Evolutionary conservation across 2,888 invertebrate species (phyloP), one percentile per base, ranked within the genome.

Genomic region (Thymelicus sylvestris): DNA sequence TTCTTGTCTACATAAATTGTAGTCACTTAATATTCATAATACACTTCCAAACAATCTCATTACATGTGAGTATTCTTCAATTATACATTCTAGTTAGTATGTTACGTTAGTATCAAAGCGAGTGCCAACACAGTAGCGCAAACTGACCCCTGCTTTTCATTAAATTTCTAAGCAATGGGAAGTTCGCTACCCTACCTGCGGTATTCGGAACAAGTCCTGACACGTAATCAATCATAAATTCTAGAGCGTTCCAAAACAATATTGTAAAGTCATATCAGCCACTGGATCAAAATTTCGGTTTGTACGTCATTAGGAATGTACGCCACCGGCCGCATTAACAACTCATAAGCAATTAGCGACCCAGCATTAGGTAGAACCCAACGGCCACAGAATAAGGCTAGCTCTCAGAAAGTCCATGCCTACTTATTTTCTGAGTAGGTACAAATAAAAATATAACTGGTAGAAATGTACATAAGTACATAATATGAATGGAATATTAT

Each of bases 301-400:
- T 61, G 60, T 67, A 19, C 67, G 67, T 61, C 67, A 67, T 67
- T 67, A 67, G 60, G 50, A 60, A 67, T 67, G 67, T 67, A 67
- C 62, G 50, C 41, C 52, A 44, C 59, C 39, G 67, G 44, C 62
- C 52, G 41, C 61, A 68, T 68, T 68, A 68, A 68, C 67, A 55
- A 68, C 62, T 62, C 67, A 68, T 68, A 68, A 68, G 67, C 67
- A 68, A 68, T 68, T 62, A 68, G 62, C 67, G 44, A 41, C 62
- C 62, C 61, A 67, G 61, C 61, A 62, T 39, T 55, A 24, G 52
- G 44, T 55, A 62, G 52, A 68, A 55, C n/a, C 59, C 59, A 2
- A 7, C 19, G 8, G 39, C 2, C 59, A 39, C 13, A 39, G 59
- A 59, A 7, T 39, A 39, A 39, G 6, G 31, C 1, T 12, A 31